These are phyloP conservation scores for Spongilla lacustris DNA, from an alignment of 37 sponge, comb jelly and placozoan genomes.

Conservation along the genomic window DNA sequence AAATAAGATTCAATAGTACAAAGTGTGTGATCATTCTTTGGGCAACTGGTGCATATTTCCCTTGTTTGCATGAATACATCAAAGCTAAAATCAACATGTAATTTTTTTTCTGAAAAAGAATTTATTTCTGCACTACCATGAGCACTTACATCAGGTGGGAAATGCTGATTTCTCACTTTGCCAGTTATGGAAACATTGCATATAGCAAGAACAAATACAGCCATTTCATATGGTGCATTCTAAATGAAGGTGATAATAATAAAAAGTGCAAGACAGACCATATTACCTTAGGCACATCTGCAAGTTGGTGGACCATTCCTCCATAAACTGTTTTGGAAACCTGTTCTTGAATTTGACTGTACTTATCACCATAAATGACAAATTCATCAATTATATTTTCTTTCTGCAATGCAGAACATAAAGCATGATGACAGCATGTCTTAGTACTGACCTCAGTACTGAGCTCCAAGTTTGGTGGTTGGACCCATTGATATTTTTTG, in stretches of 20 bases:
- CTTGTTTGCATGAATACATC: too few species aligned
- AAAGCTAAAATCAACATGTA: too few species aligned
- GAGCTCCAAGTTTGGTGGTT: constrained; percentile 25
- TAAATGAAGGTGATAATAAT: not conserved
- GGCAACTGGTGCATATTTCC: too few species aligned
- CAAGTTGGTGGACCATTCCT: not conserved
- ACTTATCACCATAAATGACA: not conserved
- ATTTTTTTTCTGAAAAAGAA: too few species aligned
- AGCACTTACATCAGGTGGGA: not conserved
- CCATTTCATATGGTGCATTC: not conserved
- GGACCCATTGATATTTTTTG: constrained; percentile 27
- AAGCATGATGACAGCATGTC: not conserved
- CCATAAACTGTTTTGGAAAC: not conserved
- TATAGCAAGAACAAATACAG: not conserved
- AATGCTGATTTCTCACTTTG: not conserved
- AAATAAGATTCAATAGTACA: too few species aligned
- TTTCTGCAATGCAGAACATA: not conserved
- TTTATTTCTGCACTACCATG: too few species aligned
- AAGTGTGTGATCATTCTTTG: too few species aligned
- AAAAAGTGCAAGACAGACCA: not conserved
- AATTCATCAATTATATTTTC: not conserved
- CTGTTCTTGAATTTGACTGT: not conserved
- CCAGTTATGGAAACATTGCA: not conserved
- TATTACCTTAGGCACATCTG: not conserved
- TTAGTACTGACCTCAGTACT: constrained; percentile 17